Percentiles rank a stretch among this genome's conserved stretches.
phyloP scores from a whole-genome alignment of 1,140 invertebrate genomes.

The Neodiprion pinetum region DNA sequence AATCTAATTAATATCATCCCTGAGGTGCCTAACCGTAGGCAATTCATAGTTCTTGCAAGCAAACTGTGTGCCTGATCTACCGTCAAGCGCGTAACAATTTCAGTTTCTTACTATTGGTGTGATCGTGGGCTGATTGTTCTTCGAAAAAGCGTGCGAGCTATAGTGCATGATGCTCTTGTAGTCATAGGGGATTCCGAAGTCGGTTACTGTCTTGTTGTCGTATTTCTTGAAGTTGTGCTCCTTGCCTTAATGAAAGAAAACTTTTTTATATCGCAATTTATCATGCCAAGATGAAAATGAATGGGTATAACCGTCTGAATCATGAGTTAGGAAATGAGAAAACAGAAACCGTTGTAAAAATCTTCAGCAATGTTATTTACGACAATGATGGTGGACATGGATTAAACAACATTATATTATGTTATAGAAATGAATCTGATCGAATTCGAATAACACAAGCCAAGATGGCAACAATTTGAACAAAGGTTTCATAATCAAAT shows the following conservation, averaged over 20 bases:
- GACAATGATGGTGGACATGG: not conserved
- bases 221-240: conserved; percentile 78
- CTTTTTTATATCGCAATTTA: conserved; percentile 36
- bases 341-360: conserved; percentile 4
- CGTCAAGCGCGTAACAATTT: too few relatives aligned
- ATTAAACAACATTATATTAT: too few relatives aligned
- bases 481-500: too few relatives aligned
- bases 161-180: conserved; percentile 80
- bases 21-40: too few relatives aligned
- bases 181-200: conserved; percentile 71
- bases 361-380: too few relatives aligned
- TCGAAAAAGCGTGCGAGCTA: conserved; percentile 70
- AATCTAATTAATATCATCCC: not conserved
- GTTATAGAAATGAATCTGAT: too few relatives aligned
- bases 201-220: conserved; percentile 66
- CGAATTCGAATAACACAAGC: too few relatives aligned
- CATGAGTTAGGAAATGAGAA: too few relatives aligned
- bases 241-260: conserved; percentile 55
- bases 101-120: conserved; percentile 62
- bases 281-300: not conserved
- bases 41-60: too few relatives aligned
- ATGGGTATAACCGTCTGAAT: not conserved
- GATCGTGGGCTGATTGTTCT: conserved; percentile 70
- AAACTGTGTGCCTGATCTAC: too few relatives aligned
- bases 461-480: too few relatives aligned